Evolutionary conservation across 2,113 vertebrate species (phyloP), one percentile per base, ranked within the genome.

Genomic region (Pomatostomus ruficeps): DNA sequence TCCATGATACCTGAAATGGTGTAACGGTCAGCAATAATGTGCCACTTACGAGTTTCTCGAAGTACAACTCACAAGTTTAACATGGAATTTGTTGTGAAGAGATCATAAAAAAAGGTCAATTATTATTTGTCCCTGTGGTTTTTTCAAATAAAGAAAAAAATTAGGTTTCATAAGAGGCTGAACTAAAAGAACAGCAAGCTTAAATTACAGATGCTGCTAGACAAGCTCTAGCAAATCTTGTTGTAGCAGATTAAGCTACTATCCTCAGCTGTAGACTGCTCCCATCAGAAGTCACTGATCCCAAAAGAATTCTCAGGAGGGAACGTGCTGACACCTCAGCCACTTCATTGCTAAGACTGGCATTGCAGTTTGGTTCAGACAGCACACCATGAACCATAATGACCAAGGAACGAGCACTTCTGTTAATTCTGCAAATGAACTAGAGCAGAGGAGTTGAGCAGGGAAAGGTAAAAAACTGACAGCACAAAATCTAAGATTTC

Each of bases 221-320:
- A 92, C 21, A 80, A 92, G 88, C 90, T 91, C 71, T 62, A 94
- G 85, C 35, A 96, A 97, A 97, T 97, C 95, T 92, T 88, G 54
- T 91, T 95, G 79, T 40, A 91, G 75, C 72, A 92, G 96, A 96
- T 97, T 96, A 97, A 92, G 82, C 91, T 97, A 74, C 95, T 96
- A 93, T 96, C 94, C 88, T 94, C 82, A 77, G 92, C 92, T 74
- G 29, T 14, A 88, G 43, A 66, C 43, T 66, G 35, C 29, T 73
- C 55, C 75, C 4, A 7, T 66, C 91, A 97, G 82, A 94, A 95
- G 71, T 88, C 75, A 93, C 38, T 51, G 85, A 90, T 46, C 26
- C 63, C 67, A 88, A 83, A 96, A 88, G 78, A 91, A 33, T 0
- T 85, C 51, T 22, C 42, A 73, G 54, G 52, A 68, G 11, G 21